These are phyloP conservation scores for Lasioglossum marginatum DNA, from an alignment of 2,888 invertebrate genomes.

Conservation along the genomic window DNA sequence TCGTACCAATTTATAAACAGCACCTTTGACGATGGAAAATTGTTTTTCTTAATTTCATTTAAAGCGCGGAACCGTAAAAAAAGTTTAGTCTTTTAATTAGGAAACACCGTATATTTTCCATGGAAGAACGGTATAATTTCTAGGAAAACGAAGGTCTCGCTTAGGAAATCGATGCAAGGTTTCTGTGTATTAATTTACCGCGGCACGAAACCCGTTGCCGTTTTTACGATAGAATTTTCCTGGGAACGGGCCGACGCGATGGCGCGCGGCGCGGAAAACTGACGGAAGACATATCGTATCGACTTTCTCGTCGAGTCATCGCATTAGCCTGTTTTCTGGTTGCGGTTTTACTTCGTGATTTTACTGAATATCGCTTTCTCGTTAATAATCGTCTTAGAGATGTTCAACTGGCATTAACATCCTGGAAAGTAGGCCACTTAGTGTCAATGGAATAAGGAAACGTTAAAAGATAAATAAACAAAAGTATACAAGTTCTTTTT, in stretches of 20 bases:
- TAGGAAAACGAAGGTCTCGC: background rate
- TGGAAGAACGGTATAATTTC: background rate
- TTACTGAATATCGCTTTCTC: constrained; percentile 50
- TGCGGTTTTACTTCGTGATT: constrained; percentile 45
- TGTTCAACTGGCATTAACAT: constrained; percentile 10
- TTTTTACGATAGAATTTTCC: constrained; percentile 48
- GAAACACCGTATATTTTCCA: background rate
- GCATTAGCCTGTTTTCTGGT: constrained; percentile 60
- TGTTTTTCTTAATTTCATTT: background rate
- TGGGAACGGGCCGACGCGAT: constrained; percentile 47
- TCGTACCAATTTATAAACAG: background rate
- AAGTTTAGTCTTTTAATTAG: background rate
- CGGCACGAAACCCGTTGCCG: constrained; percentile 43
- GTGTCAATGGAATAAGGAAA: background rate
- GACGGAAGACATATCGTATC: constrained; percentile 54
- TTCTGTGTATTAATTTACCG: constrained; percentile 38
- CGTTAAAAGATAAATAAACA: background rate
- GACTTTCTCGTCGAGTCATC: constrained; percentile 57
- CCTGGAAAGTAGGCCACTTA: constrained; percentile 16
- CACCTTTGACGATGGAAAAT: background rate
- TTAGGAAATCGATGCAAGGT: constrained; percentile 9
- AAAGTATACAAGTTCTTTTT: background rate
- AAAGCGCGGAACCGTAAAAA: background rate
- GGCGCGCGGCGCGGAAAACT: constrained; percentile 55
- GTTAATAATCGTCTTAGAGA: constrained; percentile 49